Conservation (phyloP, 2,797 vertebrate species). For the Prunella strophiata region DNA sequence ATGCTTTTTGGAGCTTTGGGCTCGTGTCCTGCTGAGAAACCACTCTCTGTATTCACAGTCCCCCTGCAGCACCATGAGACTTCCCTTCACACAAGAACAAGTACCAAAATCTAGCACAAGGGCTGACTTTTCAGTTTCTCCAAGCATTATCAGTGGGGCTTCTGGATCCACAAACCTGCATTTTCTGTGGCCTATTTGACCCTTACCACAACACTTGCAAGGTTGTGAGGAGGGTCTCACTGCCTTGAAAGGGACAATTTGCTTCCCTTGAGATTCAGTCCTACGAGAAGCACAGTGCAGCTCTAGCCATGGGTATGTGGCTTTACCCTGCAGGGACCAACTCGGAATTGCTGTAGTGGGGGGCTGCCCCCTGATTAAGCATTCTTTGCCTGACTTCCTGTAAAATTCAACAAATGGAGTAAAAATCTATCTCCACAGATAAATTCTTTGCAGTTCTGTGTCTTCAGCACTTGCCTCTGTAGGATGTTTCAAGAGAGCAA, state of each 20-base stretch:
- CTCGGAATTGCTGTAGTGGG: neutral
- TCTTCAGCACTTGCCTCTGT: neutral
- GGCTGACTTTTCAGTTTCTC: neutral
- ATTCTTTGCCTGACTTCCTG: neutral
- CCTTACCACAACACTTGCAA: neutral
- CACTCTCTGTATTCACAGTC: neutral
- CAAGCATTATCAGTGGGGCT: neutral
- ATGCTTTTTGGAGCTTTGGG: neutral
- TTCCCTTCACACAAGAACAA: neutral
- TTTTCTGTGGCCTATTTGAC: neutral
- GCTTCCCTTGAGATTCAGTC: neutral
- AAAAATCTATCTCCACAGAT: neutral
- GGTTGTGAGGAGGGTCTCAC: neutral
- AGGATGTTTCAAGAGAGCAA: neutral
- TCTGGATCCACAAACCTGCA: neutral
- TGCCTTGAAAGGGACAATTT: neutral
- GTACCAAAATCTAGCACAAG: neutral
- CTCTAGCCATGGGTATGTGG: neutral
- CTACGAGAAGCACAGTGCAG: neutral
- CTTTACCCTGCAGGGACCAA: neutral
- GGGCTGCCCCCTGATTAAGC: neutral
- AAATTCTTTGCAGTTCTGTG: neutral
- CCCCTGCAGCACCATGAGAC: neutral
- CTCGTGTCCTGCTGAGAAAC: neutral
- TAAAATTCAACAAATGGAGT: neutral